Evolutionary conservation across 2,797 vertebrate genomes (phyloP), one percentile per base, ranked within the genome.

Genomic region (Menidia menidia): DNA sequence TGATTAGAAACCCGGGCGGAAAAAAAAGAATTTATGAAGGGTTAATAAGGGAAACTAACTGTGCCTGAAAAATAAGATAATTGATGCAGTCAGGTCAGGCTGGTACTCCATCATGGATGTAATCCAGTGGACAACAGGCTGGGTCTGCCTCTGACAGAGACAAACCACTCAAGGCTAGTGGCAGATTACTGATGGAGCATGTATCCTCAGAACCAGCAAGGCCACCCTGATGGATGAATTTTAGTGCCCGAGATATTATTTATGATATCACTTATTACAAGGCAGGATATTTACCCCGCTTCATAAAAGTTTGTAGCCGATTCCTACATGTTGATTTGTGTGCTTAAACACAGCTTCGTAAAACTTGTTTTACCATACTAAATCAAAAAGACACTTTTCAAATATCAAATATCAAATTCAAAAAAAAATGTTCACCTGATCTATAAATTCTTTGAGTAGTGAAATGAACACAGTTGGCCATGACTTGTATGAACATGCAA

Each of bases 101-200:
- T 11, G 45, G 51, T 54, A 44, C 78, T 78, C 81, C 66, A 68
- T 83, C 50, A 68, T 41, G 55, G 41, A 60, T 43, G 57, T 73
- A 73, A 75, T 84, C 57, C 53, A 5, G 18, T 18, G 44, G 63
- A 83, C 73, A 83, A 68, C 60, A 62, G 60, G 64, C 60, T 58
- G 57, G 32, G 59, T 68, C 7, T 35, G 45, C 33, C 44, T 11
- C 58, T 15, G 58, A 60, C 1, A 0, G n/a, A 68, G 58, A 71
- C 56, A 68, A 75, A 54, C n/a, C 50, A 55, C 43, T 73, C 1
- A 53, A 51, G 60, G 53, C 63, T 57, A 2, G 53, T 48, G 56
- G 73, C 13, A 13, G 14, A 52, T 57, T 12, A 47, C 25, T 60
- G 52, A 45, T 56, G 12, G 35, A 52, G 50, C 14, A 32, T 18